Conservation (phyloP, 2,797 vertebrate genomes). For the Avahi laniger region DNA sequence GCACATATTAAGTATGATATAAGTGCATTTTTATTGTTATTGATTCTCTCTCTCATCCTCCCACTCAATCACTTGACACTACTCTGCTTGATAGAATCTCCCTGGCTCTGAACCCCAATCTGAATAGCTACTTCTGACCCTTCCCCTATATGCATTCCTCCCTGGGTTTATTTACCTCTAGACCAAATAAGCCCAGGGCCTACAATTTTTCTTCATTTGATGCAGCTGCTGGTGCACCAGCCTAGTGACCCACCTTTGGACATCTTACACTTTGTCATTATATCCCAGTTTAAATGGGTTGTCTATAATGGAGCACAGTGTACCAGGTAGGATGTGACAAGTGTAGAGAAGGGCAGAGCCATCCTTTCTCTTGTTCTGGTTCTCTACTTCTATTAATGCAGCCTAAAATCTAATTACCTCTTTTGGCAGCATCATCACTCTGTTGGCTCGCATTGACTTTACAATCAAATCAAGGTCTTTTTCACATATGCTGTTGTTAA, state of each 20-base stretch:
- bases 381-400: conserved; percentile 65
- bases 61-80: conserved; percentile 27
- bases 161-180: conserved; percentile 30
- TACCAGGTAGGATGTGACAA: conserved; percentile 48
- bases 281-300: conserved; percentile 38
- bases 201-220: conserved; percentile 32
- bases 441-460: conserved; percentile 57
- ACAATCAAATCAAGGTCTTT: conserved; percentile 67
- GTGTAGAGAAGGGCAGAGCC: conserved; percentile 34
- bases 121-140: conserved; percentile 16
- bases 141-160: background rate
- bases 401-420: conserved; percentile 72
- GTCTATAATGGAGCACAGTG: conserved; percentile 26
- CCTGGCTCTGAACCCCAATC: background rate
- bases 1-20: background rate
- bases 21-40: conserved; percentile 39
- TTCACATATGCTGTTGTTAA: conserved; percentile 61
- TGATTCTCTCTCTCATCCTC: background rate
- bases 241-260: conserved; percentile 41
- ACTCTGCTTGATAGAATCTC: background rate
- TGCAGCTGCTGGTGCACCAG: background rate
- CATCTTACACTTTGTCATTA: conserved; percentile 19
- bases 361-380: conserved; percentile 52
- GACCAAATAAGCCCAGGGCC: conserved; percentile 18
- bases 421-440: conserved; percentile 64